Conservation (phyloP, 2,888 invertebrate species). For the Drosophila subquinaria region DNA sequence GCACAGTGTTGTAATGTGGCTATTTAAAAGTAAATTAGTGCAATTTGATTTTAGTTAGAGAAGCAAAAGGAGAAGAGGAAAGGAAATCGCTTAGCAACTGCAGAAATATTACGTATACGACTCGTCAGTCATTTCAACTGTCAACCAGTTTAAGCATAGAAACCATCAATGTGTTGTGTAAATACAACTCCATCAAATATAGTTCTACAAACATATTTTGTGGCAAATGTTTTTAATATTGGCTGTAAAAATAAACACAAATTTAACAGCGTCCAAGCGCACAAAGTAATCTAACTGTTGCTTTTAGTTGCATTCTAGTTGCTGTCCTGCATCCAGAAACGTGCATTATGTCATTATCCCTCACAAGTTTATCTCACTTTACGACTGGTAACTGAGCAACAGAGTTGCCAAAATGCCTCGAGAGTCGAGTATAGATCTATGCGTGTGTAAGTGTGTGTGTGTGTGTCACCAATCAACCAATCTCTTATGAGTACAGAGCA, state of each 20-base stretch:
- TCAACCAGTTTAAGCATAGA: no score
- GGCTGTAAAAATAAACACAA: slow-evolving; percentile 24
- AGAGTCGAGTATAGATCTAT: background rate
- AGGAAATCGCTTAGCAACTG: background rate
- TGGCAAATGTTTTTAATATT: slow-evolving; percentile 3
- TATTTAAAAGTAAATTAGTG: slow-evolving; percentile 39
- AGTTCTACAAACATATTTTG: slow-evolving; percentile 2
- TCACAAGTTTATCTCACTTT: slow-evolving; percentile 46
- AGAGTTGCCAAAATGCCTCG: slow-evolving; percentile 52
- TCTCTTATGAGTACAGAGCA: slow-evolving; percentile 13
- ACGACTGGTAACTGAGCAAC: slow-evolving; percentile 62
- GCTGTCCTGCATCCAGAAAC: slow-evolving; percentile 27
- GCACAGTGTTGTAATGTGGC: slow-evolving; percentile 7
- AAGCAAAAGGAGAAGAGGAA: background rate
- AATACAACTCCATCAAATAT: background rate
- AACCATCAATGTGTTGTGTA: no score
- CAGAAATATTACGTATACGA: background rate
- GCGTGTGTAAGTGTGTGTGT: slow-evolving; percentile 19
- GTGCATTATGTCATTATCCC: slow-evolving; percentile 50
- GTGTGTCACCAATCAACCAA: slow-evolving; percentile 35
- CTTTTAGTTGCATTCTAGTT: slow-evolving; percentile 26
- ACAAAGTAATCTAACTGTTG: background rate
- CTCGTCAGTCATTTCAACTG: no score
- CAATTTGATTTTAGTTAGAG: slow-evolving; percentile 21
- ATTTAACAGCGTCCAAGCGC: slow-evolving; percentile 13